Conservation (phyloP, 1,140 invertebrate species). For the Pinna nobilis region DNA sequence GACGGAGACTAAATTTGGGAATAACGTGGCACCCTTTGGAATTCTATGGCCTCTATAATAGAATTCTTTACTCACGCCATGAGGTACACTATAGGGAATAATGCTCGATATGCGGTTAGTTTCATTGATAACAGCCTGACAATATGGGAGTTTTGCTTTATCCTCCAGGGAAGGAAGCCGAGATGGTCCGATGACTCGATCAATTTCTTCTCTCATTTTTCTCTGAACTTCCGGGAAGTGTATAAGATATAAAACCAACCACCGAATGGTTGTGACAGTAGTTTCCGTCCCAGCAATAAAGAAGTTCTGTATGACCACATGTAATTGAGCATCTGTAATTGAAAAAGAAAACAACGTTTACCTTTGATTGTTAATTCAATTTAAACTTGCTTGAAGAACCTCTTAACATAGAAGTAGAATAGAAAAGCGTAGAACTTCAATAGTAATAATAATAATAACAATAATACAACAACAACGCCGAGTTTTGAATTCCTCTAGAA, state of each 20-base stretch:
- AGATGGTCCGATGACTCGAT: slow-evolving; percentile 70
- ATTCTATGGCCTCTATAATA: slow-evolving; percentile 63
- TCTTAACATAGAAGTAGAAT: no score
- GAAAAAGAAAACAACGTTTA: no score
- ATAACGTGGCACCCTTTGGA: slow-evolving; percentile 62
- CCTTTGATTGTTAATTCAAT: no score
- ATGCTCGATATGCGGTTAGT: slow-evolving; percentile 32
- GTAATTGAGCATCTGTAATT: slow-evolving; percentile 27
- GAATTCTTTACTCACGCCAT: slow-evolving; percentile 52
- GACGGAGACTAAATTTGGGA: slow-evolving; percentile 61
- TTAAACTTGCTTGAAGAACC: no score
- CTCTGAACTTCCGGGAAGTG: slow-evolving; percentile 83
- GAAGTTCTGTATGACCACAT: slow-evolving; percentile 79
- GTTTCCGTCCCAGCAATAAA: slow-evolving; percentile 95
- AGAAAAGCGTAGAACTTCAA: no score
- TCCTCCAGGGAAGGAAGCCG: slow-evolving; percentile 27
- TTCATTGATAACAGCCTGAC: slow-evolving; percentile 50
- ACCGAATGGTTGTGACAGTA: slow-evolving; percentile 87
- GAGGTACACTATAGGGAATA: slow-evolving; percentile 63
- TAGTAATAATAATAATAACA: no score
- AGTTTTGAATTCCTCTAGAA: no score
- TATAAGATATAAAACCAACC: slow-evolving; percentile 90
- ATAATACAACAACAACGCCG: no score
- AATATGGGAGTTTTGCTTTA: slow-evolving; percentile 35
- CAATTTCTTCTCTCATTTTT: slow-evolving; percentile 90